Conservation (phyloP, 2,888 invertebrate genomes). For the Hymenopus coronatus region DNA sequence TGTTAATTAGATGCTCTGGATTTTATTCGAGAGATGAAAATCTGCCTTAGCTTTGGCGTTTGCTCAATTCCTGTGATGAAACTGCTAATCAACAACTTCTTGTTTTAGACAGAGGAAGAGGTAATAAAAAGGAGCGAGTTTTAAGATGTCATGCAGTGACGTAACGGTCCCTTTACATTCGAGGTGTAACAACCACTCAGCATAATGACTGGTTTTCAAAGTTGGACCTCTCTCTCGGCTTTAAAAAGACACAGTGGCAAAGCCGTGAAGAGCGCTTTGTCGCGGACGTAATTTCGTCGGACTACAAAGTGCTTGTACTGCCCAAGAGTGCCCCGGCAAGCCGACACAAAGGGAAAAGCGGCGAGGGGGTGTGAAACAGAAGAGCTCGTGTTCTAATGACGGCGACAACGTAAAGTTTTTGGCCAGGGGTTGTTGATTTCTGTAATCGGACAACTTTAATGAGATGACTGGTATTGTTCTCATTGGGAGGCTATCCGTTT, state of each 20-base stretch:
- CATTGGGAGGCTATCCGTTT: not conserved
- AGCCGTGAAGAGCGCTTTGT: not conserved
- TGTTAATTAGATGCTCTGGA: too few species aligned
- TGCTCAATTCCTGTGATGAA: too few species aligned
- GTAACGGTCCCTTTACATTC: not conserved
- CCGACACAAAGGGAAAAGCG: not conserved
- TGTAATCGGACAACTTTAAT: not conserved
- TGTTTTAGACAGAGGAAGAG: too few species aligned
- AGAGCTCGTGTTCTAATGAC: not conserved
- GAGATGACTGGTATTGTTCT: not conserved
- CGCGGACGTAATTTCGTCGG: not conserved
- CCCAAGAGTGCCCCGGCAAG: not conserved
- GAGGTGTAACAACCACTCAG: not conserved
- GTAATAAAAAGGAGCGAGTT: too few species aligned
- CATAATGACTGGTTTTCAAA: not conserved
- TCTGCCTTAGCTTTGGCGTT: too few species aligned
- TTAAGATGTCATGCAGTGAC: too few species aligned
- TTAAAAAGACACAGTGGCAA: not conserved
- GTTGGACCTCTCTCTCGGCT: not conserved
- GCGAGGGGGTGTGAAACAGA: not conserved
- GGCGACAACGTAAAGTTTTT: not conserved
- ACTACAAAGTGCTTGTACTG: not conserved
- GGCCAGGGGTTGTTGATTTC: not conserved
- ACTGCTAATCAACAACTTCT: too few species aligned
- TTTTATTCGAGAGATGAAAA: too few species aligned